Evolutionary conservation across 2,113 vertebrate genomes (phyloP).

Genomic region (Leiothrix lutea): DNA sequence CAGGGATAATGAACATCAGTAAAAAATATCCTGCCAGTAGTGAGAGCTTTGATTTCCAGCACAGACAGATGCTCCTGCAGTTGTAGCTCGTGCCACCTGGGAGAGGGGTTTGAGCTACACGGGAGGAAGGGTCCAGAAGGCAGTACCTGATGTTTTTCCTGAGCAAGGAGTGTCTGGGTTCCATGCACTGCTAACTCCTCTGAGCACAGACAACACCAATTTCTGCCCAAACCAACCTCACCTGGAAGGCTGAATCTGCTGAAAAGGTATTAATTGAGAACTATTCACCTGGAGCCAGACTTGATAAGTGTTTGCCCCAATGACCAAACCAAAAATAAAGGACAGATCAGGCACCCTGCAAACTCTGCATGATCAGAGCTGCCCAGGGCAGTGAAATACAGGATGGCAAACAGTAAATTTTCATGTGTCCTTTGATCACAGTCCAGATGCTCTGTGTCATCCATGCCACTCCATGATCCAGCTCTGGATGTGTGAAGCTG

Average conservation of each 20-base stretch:
- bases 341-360: not conserved
- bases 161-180: not conserved
- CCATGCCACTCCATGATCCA: not conserved
- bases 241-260: not conserved
- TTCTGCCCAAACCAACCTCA: not conserved
- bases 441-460: not conserved
- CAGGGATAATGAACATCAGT: rapidly evolving
- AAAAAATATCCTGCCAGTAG: not conserved
- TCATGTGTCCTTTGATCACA: rapidly evolving
- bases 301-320: not conserved
- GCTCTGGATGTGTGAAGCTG: not conserved
- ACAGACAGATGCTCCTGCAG: not conserved
- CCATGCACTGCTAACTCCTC: not conserved
- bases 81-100: rapidly evolving
- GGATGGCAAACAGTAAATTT: not conserved
- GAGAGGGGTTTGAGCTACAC: not conserved
- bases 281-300: not conserved
- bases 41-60: not conserved
- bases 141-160: not conserved
- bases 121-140: not conserved
- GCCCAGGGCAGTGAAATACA: not conserved
- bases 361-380: no score
- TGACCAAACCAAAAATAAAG: not conserved
- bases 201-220: not conserved
- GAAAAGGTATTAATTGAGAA: not conserved